A percentile compares a stretch with the other conserved stretches of the same genome.
These are phyloP conservation scores for Stegodyphus mimosarum DNA, from an alignment of 1,140 invertebrate genomes.

Conservation along the genomic window DNA sequence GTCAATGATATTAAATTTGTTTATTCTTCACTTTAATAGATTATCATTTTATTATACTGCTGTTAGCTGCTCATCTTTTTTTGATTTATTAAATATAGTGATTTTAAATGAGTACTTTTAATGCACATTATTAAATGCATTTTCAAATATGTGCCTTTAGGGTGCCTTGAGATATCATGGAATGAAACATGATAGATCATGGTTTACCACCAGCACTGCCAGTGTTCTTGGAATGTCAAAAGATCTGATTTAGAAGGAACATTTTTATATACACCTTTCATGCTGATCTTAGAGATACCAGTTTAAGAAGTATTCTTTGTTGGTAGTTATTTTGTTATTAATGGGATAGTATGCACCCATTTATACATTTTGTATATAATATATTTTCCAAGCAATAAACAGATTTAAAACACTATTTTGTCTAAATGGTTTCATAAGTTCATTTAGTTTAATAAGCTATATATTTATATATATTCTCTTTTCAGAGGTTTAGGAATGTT, in stretches of 20 bases:
- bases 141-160: conserved; percentile 34
- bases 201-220: conserved; percentile 33
- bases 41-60: not conserved
- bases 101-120: no score
- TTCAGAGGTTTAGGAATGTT: no score
- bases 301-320: conserved; percentile 14
- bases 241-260: conserved; percentile 24
- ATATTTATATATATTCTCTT: no score
- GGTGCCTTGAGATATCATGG: conserved; percentile 31
- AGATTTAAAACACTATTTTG: not conserved
- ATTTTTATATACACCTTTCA: conserved; percentile 9
- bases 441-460: not conserved
- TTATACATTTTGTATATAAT: no score
- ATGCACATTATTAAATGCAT: conserved; percentile 21
- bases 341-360: not conserved
- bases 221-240: conserved; percentile 5
- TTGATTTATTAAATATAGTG: no score
- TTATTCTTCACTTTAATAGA: conserved; percentile 7
- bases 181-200: conserved; percentile 33
- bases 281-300: not conserved
- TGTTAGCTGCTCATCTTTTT: no score
- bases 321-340: conserved; percentile 7
- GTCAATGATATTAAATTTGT: not conserved
- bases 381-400: not conserved
- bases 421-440: not conserved